Evolutionary conservation across 1,140 invertebrate genomes (phyloP), one percentile per base, ranked within the genome.

Genomic region (Daktulosphaira vitifoliae): DNA sequence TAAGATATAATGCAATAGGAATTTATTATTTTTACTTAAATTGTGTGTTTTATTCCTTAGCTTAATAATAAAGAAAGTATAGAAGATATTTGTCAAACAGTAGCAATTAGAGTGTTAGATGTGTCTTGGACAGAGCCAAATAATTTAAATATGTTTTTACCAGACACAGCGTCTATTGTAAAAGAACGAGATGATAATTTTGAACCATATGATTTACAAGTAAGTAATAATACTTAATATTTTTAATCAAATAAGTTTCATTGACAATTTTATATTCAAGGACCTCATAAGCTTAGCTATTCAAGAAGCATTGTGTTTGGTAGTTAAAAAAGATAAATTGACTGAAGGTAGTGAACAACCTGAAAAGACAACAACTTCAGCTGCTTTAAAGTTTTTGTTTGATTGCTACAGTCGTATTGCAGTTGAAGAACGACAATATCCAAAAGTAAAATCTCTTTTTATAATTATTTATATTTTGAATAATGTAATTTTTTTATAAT

Each of bases 391-490:
- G 46, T 62, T 46, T 46, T 48, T 62, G 6, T 62, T 62, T 22
- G 42, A 33, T 69, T 84, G 81, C 66, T 87, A 86, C 72, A 79
- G 80, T 22, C 80, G 84, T 68, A 80, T 86, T 9, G 80, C 80
- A 44, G 68, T 81, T 2, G 85, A 88, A 71, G 84, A 86, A 72
- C 78, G 81, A 68, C 84, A 84, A 73, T 78, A 86, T 72, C 84
- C 88, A 23, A 91, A 89, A 78, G 82, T 83, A 71, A 69, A 68
- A 49, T 25, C 39, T 18, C n/a, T 26, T 62, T 33, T 48, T 18
- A 46, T 48, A 11, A 33, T 33, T 33, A 33, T 6, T 7, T 1
- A 22, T 7, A 26, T 39, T 59, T 25, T 39, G 51, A 22, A 6
- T 56, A 68, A 44, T 67, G 62, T 67, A 0, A 56, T 70, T 9